Base-by-base conservation (phyloP, 2,888 invertebrate species). In the Limnephilus rhombicus region DNA sequence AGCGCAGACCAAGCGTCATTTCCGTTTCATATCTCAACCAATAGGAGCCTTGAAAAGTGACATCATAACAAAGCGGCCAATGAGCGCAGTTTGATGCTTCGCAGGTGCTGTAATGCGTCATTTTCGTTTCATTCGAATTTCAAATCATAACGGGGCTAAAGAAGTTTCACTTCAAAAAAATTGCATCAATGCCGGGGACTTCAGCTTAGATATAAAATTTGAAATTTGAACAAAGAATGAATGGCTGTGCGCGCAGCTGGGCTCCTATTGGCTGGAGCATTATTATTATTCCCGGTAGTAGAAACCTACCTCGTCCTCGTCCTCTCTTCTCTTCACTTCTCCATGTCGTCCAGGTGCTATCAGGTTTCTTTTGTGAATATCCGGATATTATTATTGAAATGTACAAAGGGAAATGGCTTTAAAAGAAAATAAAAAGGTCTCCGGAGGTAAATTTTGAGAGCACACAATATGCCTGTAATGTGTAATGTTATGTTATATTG, bases 331-430 rank as follows among this genome's bases (percentile, higher is more conserved):
- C 68, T 18, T 49, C 68, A 24, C 68, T 18, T 53, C 18, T 53
- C 18, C 53, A 88, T 91, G 83, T 91, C 82, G 92, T 92, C 93
- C 93, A 93, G 93, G 93, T 93, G 93, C 93, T 93, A 93, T 93
- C 93, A 91, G 90, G 93, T 93, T 93, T 93, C 93, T 90, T 93
- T 93, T 93, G 93, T 93, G 87, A 92, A 86, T 91, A 86, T 93
- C 93, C 93, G 93, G 93, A 93, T 93, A 93, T 92, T 93, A 93
- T 92, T 89, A 92, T 92, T 91, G 91, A 92, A 92, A 90, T 89
- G 83, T 91, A 93, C 92, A 92, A 93, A 92, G 85, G 91, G 92
- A 91, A 92, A 92, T 92, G 92, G 86, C 91, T 91, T 92, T 90
- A 92, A 92, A 92, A 90, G 91, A 80, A 91, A 93, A 81, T 93